These are phyloP conservation scores for Dioctria rufipes DNA, from an alignment of 2,888 invertebrate genomes.

Conservation along the genomic window DNA sequence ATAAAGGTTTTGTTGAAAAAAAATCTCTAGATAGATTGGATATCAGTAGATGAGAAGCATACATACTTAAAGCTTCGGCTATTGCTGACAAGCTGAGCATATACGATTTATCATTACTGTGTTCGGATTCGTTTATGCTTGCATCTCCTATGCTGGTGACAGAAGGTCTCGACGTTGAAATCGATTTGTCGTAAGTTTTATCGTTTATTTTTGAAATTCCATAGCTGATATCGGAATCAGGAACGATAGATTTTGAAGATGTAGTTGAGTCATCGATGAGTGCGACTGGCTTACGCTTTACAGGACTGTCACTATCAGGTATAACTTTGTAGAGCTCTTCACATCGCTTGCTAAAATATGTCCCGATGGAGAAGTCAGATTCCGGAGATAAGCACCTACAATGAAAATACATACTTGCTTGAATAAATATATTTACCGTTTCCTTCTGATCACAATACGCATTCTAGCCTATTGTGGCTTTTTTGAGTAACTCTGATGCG, in stretches of 20 bases:
- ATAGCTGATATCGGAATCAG: background rate
- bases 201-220: background rate
- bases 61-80: constrained; percentile 66
- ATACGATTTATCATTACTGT: constrained; percentile 61
- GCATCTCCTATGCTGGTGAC: background rate
- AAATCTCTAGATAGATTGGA: constrained; percentile 8
- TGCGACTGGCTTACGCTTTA: constrained; percentile 61
- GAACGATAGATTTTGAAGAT: background rate
- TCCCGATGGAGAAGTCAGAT: constrained; percentile 65
- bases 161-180: background rate
- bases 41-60: background rate
- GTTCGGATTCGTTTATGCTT: background rate
- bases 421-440: no score
- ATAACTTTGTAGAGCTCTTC: constrained; percentile 67
- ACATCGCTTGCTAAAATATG: constrained; percentile 62
- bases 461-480: no score
- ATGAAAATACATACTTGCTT: no score
- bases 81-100: constrained; percentile 68
- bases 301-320: constrained; percentile 62
- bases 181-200: background rate
- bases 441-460: no score
- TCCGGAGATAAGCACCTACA: constrained; percentile 59
- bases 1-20: background rate
- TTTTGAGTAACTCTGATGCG: no score
- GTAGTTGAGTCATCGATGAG: constrained; percentile 59